Evolutionary conservation across 2,113 vertebrate species (phyloP).

Genomic region (Myrmecobius fasciatus): DNA sequence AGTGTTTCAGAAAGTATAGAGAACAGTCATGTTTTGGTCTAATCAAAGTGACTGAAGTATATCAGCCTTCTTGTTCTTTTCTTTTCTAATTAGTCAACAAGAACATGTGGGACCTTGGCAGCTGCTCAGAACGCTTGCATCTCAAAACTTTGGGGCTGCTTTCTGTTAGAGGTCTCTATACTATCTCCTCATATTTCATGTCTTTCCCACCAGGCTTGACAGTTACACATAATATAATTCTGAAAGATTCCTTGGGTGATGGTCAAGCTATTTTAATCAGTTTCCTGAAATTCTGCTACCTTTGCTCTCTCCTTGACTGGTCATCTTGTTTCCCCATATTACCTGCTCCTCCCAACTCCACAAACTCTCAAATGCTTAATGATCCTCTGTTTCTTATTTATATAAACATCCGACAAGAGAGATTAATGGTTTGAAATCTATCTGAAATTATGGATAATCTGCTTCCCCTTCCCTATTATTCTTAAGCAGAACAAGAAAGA

Average conservation of each 20-base stretch:
- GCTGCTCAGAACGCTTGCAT: background rate
- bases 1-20: background rate
- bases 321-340: background rate
- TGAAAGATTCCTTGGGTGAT: background rate
- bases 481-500: background rate
- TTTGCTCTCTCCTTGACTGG: background rate
- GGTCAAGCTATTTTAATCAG: background rate
- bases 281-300: background rate
- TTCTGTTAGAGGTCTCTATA: background rate
- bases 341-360: background rate
- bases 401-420: background rate
- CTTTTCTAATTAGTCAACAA: slow-evolving; percentile 41
- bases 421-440: background rate
- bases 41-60: slow-evolving; percentile 41
- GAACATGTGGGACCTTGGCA: background rate
- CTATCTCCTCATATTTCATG: background rate
- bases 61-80: slow-evolving; percentile 41
- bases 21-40: slow-evolving; percentile 39
- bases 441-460: background rate
- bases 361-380: background rate
- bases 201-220: background rate
- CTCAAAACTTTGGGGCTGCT: background rate
- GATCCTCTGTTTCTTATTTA: background rate
- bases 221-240: background rate
- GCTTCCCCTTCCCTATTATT: background rate